Evolutionary conservation across 1,140 invertebrate genomes (phyloP).

Genomic region (Pteromalus puparum): DNA sequence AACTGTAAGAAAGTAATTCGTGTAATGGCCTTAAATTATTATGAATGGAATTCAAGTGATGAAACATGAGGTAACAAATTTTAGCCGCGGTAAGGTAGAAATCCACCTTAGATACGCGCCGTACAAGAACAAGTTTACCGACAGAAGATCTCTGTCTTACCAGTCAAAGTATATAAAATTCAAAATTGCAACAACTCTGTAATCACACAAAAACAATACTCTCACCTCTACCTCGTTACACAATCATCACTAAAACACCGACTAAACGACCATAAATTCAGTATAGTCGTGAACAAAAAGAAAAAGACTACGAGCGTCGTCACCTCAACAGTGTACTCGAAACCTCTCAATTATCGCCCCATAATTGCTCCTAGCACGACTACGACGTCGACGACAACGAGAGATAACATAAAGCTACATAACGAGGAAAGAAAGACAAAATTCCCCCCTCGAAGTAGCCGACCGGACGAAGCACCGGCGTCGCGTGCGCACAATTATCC

Average conservation of each 20-base stretch:
- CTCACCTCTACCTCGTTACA: neutral
- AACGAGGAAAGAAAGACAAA: slow-evolving; percentile 6
- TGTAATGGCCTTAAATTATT: too few species aligned
- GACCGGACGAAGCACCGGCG: slow-evolving; percentile 50
- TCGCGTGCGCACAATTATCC: slow-evolving; percentile 65
- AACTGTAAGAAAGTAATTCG: too few species aligned
- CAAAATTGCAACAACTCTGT: neutral
- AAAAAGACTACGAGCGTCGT: neutral
- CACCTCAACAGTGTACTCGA: neutral
- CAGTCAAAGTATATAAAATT: neutral
- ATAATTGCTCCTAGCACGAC: neutral
- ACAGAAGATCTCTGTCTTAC: neutral
- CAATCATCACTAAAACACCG: too few species aligned
- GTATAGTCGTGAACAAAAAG: neutral
- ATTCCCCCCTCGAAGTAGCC: slow-evolving; percentile 14
- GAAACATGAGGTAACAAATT: neutral
- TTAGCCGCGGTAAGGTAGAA: neutral
- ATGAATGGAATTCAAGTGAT: too few species aligned
- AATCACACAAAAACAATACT: neutral
- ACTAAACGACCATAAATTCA: neutral
- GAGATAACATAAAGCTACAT: neutral
- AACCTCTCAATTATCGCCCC: neutral
- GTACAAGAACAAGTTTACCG: neutral
- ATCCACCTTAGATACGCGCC: neutral
- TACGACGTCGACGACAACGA: too few species aligned